Percentiles rank a stretch among this genome's conserved stretches.
These are phyloP conservation scores for Potamarius usumacintae DNA, from an alignment of 2,113 vertebrate species.

Conservation along the genomic window DNA sequence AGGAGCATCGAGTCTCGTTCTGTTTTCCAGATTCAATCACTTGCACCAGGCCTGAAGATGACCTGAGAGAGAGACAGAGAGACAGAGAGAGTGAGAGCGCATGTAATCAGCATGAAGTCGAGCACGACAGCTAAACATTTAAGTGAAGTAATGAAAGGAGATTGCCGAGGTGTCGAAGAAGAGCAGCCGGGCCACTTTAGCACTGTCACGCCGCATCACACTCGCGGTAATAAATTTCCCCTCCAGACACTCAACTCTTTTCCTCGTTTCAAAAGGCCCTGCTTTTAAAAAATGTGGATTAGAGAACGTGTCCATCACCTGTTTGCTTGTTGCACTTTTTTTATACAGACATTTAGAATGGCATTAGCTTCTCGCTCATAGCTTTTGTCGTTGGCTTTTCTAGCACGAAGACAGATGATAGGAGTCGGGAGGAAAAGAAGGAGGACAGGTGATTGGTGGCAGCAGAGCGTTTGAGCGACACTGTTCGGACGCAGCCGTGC, in stretches of 20 bases:
- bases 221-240: constrained; percentile 98
- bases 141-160: constrained; percentile 56
- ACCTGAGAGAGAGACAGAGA: constrained; percentile 35
- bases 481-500: constrained; percentile 95
- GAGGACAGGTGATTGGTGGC: constrained; percentile 63
- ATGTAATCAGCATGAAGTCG: constrained; percentile 52
- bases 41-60: constrained; percentile 23
- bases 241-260: constrained; percentile 91
- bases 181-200: constrained; percentile 55
- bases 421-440: constrained; percentile 44
- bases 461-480: constrained; percentile 85
- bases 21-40: constrained; percentile 38
- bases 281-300: constrained; percentile 99
- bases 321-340: constrained; percentile 29
- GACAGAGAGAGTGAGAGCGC: constrained; percentile 7
- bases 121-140: constrained; percentile 55
- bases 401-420: constrained; percentile 41
- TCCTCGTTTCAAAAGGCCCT: constrained; percentile 90
- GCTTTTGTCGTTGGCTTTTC: constrained; percentile 43
- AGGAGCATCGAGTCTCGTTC: constrained; percentile 18
- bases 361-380: constrained; percentile 31
- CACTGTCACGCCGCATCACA: constrained; percentile 90
- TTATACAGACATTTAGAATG: constrained; percentile 33
- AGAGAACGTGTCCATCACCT: constrained; percentile 82
- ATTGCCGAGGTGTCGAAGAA: constrained; percentile 45